These are phyloP conservation scores for Mugil cephalus DNA, from an alignment of 2,113 vertebrate species.

Conservation along the genomic window DNA sequence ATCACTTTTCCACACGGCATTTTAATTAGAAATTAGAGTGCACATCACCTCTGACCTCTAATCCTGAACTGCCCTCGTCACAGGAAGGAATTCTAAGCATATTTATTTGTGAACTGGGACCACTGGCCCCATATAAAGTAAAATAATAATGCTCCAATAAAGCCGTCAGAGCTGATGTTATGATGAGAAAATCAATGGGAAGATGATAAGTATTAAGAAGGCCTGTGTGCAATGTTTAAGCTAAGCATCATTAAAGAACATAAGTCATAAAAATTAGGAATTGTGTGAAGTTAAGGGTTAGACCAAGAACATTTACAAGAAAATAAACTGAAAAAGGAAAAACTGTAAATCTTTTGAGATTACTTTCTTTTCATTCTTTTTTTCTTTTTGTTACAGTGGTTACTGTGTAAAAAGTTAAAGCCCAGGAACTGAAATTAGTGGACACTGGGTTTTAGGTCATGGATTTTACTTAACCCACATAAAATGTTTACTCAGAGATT, in stretches of 20 bases:
- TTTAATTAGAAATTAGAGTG: conserved; percentile 79
- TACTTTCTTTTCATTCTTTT: too few species aligned
- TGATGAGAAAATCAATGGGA: conserved; percentile 33
- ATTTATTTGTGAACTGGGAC: conserved; percentile 59
- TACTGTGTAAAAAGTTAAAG: background rate
- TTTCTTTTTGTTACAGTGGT: background rate
- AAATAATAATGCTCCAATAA: conserved; percentile 44
- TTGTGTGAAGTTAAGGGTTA: background rate
- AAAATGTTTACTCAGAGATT: background rate
- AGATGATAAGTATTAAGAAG: conserved; percentile 13
- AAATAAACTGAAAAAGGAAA: background rate
- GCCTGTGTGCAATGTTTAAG: conserved; percentile 13
- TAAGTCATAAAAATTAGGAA: conserved; percentile 11
- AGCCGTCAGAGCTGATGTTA: conserved; percentile 26
- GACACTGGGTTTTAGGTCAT: too few species aligned
- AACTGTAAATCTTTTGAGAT: too few species aligned
- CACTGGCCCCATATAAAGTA: conserved; percentile 11
- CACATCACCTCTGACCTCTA: conserved; percentile 73
- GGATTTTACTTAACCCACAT: background rate
- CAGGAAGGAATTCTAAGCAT: conserved; percentile 44
- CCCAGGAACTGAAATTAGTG: too few species aligned
- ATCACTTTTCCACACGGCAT: conserved; percentile 76
- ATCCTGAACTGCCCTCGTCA: conserved; percentile 34
- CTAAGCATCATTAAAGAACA: conserved; percentile 23
- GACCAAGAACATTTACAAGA: too few species aligned